These are phyloP conservation scores for Polyploca ridens DNA, from an alignment of 2,888 invertebrate genomes.

Conservation along the genomic window DNA sequence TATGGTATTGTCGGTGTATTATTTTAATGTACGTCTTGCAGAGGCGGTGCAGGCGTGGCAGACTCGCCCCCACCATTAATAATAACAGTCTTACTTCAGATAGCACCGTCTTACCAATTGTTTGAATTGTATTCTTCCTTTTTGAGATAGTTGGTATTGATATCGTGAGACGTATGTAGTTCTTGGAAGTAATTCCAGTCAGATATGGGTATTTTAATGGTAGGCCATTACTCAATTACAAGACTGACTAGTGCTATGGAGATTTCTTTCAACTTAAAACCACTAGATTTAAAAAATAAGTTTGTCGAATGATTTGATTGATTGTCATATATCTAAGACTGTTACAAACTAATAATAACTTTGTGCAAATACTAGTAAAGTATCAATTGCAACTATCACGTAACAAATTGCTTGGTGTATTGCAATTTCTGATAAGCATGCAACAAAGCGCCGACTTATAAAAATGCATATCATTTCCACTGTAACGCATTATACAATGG, in stretches of 20 bases:
- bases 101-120: constrained; percentile 43
- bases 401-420: not conserved
- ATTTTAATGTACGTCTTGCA: constrained; percentile 35
- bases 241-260: no score
- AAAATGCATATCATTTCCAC: not conserved
- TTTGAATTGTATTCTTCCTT: constrained; percentile 32
- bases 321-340: no score
- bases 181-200: not conserved
- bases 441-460: not conserved
- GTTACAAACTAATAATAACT: no score
- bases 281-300: no score
- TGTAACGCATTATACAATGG: constrained; percentile 11
- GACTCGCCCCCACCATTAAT: constrained; percentile 55
- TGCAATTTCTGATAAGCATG: constrained; percentile 4
- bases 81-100: constrained; percentile 47
- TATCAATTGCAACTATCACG: not conserved
- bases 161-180: constrained; percentile 2
- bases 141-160: constrained; percentile 23
- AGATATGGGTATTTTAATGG: not conserved
- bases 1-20: constrained; percentile 26
- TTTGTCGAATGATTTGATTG: no score
- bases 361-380: not conserved
- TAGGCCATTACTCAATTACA: not conserved
- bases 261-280: no score
- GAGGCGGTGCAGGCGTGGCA: constrained; percentile 53